These are phyloP conservation scores for Dasyurus viverrinus DNA, from an alignment of 2,113 vertebrate genomes.

Conservation along the genomic window DNA sequence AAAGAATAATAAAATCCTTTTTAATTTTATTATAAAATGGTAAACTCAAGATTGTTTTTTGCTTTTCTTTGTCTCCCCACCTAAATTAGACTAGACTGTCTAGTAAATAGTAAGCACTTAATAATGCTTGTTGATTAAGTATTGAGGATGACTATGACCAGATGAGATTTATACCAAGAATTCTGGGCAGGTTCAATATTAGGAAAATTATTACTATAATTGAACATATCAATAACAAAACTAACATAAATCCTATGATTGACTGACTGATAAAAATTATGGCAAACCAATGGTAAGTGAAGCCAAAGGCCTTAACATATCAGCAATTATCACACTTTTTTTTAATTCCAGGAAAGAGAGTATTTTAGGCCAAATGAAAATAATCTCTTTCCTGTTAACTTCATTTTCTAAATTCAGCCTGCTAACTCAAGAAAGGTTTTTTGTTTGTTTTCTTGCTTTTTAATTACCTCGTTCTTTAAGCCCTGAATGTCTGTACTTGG, in stretches of 20 bases:
- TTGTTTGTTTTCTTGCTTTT: slow-evolving; percentile 2
- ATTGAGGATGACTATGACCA: too few relatives aligned
- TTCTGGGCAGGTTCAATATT: too few relatives aligned
- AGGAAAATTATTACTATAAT: too few relatives aligned
- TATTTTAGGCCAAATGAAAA: background rate
- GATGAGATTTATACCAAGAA: too few relatives aligned
- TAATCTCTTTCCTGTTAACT: background rate
- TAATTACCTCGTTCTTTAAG: slow-evolving; percentile 2
- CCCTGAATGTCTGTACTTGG: background rate
- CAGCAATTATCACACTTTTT: background rate
- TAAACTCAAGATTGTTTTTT: background rate
- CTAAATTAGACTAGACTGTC: background rate
- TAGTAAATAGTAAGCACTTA: background rate
- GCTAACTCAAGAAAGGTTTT: background rate
- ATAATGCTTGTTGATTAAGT: background rate
- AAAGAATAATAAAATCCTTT: background rate
- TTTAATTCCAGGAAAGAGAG: background rate
- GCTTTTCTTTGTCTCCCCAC: background rate
- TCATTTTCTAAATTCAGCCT: background rate
- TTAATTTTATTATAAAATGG: background rate
- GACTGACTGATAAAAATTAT: background rate
- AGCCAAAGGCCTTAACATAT: background rate
- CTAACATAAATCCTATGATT: too few relatives aligned
- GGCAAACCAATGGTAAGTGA: background rate
- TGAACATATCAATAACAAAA: too few relatives aligned